These are phyloP conservation scores for Tokudaia tokunoshimensis DNA, from an alignment of 2,797 vertebrate species.

Conservation along the genomic window DNA sequence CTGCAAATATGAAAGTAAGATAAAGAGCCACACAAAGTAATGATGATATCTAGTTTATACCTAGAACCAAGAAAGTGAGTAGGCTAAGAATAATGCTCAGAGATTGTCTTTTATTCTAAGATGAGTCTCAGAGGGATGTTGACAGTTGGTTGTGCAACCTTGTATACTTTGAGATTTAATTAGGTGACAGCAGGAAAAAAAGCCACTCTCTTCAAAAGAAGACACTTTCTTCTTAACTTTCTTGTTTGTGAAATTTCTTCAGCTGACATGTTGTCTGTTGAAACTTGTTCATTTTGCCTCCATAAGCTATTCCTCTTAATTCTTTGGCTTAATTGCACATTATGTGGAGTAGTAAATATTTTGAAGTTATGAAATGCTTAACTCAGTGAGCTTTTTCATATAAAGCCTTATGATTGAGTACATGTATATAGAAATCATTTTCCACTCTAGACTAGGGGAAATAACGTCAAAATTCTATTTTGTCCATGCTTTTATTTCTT, in stretches of 20 bases:
- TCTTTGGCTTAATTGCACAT: slow-evolving; percentile 74
- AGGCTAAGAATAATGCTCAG: slow-evolving; percentile 54
- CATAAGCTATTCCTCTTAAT: slow-evolving; percentile 74
- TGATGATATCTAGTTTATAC: slow-evolving; percentile 13
- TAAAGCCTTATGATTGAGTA: slow-evolving; percentile 15
- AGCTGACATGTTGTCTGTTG: slow-evolving; percentile 62
- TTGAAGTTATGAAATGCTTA: slow-evolving; percentile 72
- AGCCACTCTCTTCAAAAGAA: slow-evolving; percentile 52
- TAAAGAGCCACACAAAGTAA: background rate
- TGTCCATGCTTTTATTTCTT: background rate
- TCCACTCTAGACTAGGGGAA: background rate
- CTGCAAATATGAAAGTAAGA: slow-evolving; percentile 16
- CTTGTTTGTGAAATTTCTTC: slow-evolving; percentile 63
- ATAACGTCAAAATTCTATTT: background rate
- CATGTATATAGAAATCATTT: background rate
- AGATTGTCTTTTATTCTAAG: slow-evolving; percentile 61
- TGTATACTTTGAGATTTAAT: slow-evolving; percentile 73
- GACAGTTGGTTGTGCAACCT: slow-evolving; percentile 62
- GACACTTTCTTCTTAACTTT: slow-evolving; percentile 74
- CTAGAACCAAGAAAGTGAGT: slow-evolving; percentile 50
- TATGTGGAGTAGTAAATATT: slow-evolving; percentile 69
- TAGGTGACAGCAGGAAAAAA: slow-evolving; percentile 15
- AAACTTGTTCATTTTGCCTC: slow-evolving; percentile 71
- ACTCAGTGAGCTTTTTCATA: slow-evolving; percentile 63
- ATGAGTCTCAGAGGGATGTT: slow-evolving; percentile 52